A percentile compares a stretch with the other conserved stretches of the same genome.
Evolutionary conservation across 2,888 invertebrate genomes (phyloP).

Genomic region (Ariolimax columbianus): DNA sequence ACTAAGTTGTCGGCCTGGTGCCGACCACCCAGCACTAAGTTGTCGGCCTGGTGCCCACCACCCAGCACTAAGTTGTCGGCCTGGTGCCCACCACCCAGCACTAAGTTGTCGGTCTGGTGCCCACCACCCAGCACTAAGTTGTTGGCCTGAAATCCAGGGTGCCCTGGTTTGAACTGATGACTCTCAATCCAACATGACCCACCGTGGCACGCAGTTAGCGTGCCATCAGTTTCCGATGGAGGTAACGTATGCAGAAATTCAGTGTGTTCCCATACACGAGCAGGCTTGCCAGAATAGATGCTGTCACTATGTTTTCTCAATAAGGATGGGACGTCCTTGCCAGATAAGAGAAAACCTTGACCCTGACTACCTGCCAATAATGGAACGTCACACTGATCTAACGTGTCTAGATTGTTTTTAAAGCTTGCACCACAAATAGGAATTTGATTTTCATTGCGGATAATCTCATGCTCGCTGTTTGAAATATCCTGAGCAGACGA

Average conservation of each 20-base stretch:
- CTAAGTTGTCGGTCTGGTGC: neutral
- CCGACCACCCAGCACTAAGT: too few relatives aligned
- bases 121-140: neutral
- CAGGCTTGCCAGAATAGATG: neutral
- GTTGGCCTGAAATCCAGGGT: neutral
- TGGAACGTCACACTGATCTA: neutral
- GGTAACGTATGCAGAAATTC: neutral
- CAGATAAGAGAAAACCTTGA: neutral
- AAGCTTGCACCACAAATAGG: neutral
- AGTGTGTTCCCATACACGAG: neutral
- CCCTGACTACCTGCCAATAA: neutral
- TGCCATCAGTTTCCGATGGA: neutral
- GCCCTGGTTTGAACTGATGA: slow-evolving; percentile 19
- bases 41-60: neutral
- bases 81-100: neutral
- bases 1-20: too few relatives aligned
- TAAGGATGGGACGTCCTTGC: neutral
- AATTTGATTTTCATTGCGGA: neutral
- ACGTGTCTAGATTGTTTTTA: neutral
- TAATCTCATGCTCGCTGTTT: too few relatives aligned
- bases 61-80: neutral
- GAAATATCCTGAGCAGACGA: neutral
- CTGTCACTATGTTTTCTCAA: slow-evolving; percentile 9
- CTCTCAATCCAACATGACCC: neutral
- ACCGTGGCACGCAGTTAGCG: slow-evolving; percentile 9